These are phyloP conservation scores for Antheraea yamamai DNA, from an alignment of 2,888 invertebrate genomes.

Conservation along the genomic window DNA sequence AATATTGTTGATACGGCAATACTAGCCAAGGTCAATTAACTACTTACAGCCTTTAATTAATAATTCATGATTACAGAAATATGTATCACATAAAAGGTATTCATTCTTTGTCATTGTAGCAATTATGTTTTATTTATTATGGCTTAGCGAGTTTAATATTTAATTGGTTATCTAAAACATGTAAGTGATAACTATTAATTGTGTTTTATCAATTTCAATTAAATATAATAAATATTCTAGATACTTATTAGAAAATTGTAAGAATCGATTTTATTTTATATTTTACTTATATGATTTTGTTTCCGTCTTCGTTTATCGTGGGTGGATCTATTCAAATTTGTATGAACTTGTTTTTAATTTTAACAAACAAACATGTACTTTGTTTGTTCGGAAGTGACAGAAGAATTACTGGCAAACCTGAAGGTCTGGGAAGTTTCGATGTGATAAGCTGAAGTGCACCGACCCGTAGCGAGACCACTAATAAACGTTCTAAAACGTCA, in stretches of 20 bases:
- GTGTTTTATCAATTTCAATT: neutral
- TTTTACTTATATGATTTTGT: neutral
- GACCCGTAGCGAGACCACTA: neutral
- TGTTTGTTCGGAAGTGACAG: neutral
- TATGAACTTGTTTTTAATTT: conserved; percentile 6
- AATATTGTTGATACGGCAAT: conserved; percentile 26
- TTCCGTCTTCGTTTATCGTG: neutral
- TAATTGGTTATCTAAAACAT: neutral
- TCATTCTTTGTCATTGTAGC: conserved; percentile 37
- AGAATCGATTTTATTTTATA: neutral
- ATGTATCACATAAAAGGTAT: conserved; percentile 42
- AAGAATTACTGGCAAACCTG: conserved; percentile 2
- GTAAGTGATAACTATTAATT: neutral
- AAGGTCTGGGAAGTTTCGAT: conserved; percentile 9
- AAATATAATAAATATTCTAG: neutral
- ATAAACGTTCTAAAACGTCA: neutral
- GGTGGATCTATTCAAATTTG: conserved; percentile 1
- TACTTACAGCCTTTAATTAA: conserved; percentile 39
- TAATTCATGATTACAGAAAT: conserved; percentile 56
- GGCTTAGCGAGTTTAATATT: conserved; percentile 18
- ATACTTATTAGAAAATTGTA: neutral
- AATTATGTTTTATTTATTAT: conserved; percentile 41
- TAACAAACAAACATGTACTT: neutral
- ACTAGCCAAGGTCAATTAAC: conserved; percentile 44
- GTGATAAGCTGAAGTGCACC: neutral